phyloP scores from a whole-genome alignment of 1,140 invertebrate species.

The Psix sp. region DNA sequence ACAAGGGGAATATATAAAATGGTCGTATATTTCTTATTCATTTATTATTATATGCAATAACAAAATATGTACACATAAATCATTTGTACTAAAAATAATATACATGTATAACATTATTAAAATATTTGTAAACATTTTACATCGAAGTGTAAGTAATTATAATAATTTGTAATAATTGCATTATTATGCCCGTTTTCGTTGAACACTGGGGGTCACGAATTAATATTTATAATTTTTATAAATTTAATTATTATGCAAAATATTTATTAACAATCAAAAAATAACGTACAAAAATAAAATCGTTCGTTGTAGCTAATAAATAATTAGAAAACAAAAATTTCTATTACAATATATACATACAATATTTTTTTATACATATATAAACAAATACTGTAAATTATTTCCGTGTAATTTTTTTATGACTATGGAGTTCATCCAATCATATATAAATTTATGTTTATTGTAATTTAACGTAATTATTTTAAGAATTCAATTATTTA shows the following conservation, averaged over 20 bases:
- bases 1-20: too few relatives aligned
- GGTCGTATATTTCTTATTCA: background rate
- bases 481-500: slow-evolving; percentile 25
- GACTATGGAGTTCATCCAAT: background rate
- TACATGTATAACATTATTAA: slow-evolving; percentile 50
- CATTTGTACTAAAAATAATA: slow-evolving; percentile 51
- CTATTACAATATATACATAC: background rate
- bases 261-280: background rate
- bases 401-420: too few relatives aligned
- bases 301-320: background rate
- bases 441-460: too few relatives aligned
- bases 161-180: slow-evolving; percentile 18
- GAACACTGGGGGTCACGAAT: too few relatives aligned
- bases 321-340: background rate
- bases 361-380: background rate
- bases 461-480: too few relatives aligned
- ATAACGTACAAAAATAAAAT: background rate
- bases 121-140: slow-evolving; percentile 36
- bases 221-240: background rate
- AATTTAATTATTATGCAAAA: background rate
- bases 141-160: slow-evolving; percentile 28
- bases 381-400: slow-evolving; percentile 16
- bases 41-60: slow-evolving; percentile 21
- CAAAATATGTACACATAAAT: slow-evolving; percentile 58
- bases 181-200: slow-evolving; percentile 21